phyloP scores from a whole-genome alignment of 2,888 invertebrate genomes.

The Chrysina gloriosa region DNA sequence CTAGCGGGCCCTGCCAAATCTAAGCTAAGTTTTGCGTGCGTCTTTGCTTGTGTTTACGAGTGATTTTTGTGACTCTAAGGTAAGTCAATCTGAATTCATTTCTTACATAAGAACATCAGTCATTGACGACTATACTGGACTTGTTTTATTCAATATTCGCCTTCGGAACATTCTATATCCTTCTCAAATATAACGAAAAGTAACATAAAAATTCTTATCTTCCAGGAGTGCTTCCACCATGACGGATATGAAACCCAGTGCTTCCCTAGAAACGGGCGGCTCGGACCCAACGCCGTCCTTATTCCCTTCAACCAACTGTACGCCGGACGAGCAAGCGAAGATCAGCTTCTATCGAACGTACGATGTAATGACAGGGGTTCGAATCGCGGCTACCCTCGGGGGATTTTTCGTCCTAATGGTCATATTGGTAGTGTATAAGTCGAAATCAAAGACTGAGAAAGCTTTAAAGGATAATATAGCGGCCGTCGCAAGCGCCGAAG shows the following conservation, averaged over 20 bases:
- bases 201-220: slow-evolving; percentile 37
- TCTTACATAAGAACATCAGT: neutral
- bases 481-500: slow-evolving; percentile 78
- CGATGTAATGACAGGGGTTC: slow-evolving; percentile 93
- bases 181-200: neutral
- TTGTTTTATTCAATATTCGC: no score
- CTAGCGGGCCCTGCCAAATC: neutral
- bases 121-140: no score
- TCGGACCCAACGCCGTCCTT: slow-evolving; percentile 53
- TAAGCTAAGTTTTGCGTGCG: neutral
- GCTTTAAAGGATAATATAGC: slow-evolving; percentile 83
- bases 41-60: neutral
- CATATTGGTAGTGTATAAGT: slow-evolving; percentile 90
- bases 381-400: slow-evolving; percentile 91
- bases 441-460: slow-evolving; percentile 81
- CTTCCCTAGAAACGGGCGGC: slow-evolving; percentile 56
- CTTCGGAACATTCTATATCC: neutral
- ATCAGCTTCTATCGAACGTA: slow-evolving; percentile 90
- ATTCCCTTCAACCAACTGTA: slow-evolving; percentile 66
- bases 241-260: slow-evolving; percentile 61
- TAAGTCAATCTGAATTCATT: neutral
- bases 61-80: neutral
- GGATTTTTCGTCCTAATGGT: slow-evolving; percentile 94
- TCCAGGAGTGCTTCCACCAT: slow-evolving; percentile 55
- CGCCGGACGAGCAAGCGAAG: slow-evolving; percentile 71